These are phyloP conservation scores for Caenorhabditis wallacei DNA, from an alignment of 2,888 invertebrate genomes.

Conservation along the genomic window DNA sequence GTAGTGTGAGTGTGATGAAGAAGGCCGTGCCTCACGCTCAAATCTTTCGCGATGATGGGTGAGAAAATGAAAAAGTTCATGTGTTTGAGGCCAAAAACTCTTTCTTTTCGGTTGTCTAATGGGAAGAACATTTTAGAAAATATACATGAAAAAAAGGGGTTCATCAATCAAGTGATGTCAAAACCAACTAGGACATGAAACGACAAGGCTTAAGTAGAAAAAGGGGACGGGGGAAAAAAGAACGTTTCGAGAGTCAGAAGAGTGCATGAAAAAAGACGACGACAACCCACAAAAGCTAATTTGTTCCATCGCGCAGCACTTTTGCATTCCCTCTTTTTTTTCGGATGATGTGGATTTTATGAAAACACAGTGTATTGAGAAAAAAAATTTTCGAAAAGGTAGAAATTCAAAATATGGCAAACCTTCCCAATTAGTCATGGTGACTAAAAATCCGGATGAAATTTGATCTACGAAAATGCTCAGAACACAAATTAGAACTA, in stretches of 20 bases:
- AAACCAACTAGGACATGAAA: constrained; percentile 14
- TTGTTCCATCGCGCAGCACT: constrained; percentile 8
- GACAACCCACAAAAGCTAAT: constrained; percentile 24
- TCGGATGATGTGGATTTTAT: constrained; percentile 18
- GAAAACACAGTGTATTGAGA: neutral
- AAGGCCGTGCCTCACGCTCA: neutral
- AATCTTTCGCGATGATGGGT: neutral
- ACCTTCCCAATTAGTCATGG: no score
- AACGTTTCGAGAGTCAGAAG: constrained; percentile 4
- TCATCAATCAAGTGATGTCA: constrained; percentile 21
- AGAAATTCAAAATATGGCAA: no score
- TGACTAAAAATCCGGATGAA: no score
- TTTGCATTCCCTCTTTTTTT: neutral
- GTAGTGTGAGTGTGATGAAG: neutral
- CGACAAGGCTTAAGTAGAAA: constrained; percentile 10
- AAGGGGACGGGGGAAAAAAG: constrained; percentile 5
- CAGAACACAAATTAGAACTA: no score
- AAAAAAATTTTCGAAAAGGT: neutral
- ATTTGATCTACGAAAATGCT: no score
- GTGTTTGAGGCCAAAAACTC: neutral
- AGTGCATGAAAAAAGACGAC: constrained; percentile 1
- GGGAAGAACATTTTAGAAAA: neutral
- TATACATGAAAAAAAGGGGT: constrained; percentile 6
- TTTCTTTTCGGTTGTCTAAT: neutral
- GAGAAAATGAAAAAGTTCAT: constrained; percentile 4